Conservation (phyloP, 1,140 invertebrate species). For the Octopus bimaculoides region DNA sequence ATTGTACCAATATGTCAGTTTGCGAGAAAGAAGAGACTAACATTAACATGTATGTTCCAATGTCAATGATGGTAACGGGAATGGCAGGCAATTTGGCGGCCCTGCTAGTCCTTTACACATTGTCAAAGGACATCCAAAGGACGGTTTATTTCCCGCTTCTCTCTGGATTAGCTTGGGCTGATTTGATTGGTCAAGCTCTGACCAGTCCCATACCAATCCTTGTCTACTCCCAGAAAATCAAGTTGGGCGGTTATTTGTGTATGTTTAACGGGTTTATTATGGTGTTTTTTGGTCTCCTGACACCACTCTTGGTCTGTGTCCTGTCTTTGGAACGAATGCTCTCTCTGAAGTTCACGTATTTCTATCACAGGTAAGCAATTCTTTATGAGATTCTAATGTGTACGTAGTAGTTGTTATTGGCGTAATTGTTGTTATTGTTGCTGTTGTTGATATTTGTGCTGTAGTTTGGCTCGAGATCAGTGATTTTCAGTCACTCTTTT, state of each 20-base stretch:
- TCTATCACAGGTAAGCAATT: conserved; percentile 35
- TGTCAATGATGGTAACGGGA: conserved; percentile 43
- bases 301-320: conserved; percentile 53
- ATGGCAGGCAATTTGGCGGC: conserved; percentile 53
- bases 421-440: too few species aligned
- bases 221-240: conserved; percentile 50
- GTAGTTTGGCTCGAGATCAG: too few species aligned
- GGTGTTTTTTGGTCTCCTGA: conserved; percentile 54
- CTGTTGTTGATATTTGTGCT: too few species aligned
- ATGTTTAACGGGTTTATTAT: conserved; percentile 56
- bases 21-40: conserved; percentile 32
- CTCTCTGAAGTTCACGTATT: conserved; percentile 55
- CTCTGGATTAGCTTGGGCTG: conserved; percentile 54
- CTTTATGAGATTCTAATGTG: too few species aligned
- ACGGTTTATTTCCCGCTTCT: conserved; percentile 57
- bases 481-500: too few species aligned
- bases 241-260: conserved; percentile 54
- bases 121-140: conserved; percentile 38
- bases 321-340: conserved; percentile 57
- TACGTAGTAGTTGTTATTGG: too few species aligned
- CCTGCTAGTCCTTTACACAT: conserved; percentile 50
- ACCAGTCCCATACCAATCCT: conserved; percentile 53
- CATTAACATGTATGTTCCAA: conserved; percentile 42
- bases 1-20: conserved; percentile 15
- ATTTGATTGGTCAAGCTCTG: conserved; percentile 54